Base-by-base conservation (phyloP, 2,888 invertebrate genomes). In the Xylocampa areola region DNA sequence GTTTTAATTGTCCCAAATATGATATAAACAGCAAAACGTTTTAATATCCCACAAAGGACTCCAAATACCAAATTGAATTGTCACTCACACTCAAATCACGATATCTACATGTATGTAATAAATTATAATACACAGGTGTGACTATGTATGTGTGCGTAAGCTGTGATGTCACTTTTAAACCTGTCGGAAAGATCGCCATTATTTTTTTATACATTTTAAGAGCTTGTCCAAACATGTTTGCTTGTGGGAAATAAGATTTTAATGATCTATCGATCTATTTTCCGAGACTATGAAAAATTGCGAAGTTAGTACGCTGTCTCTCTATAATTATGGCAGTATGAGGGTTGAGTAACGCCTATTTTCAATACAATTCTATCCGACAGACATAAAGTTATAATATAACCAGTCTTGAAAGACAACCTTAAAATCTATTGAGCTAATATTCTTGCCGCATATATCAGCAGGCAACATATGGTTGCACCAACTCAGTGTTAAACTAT, bases 151-250 rank as follows among this genome's bases (percentile, higher is more conserved):
- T 51, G 72, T 76, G 52, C 69, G 86, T 85, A 86, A 86, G 87
- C 49, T 73, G 80, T 91, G 90, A 91, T 85, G 87, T 90, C 91
- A 90, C 86, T 58, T 81, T 80, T 60, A 77, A 81, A 90, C 90
- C 81, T 82, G 89, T 87, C 85, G 64, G 62, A 68, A 68, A 69
- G 43, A 58, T 65, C 51, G 51, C 66, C 68, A 71, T 60, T 57
- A n/a, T n/a, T n/a, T n/a, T n/a, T 70, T 66, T 60, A 40, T 57
- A 57, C 53, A 51, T 41, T 43, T 43, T 50, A 40, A 27, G 32
- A 43, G 37, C 36, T 68, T 61, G 72, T 62, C 14, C 21, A 51
- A 23, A 47, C 73, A 60, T 53, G 74, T 70, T 52, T 41, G 50
- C 45, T 36, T 36, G 57, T 44, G 52, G 40, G 19, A 60, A 64